Evolutionary conservation across 2,113 vertebrate genomes (phyloP).

Genomic region (Circaetus cinerascens): DNA sequence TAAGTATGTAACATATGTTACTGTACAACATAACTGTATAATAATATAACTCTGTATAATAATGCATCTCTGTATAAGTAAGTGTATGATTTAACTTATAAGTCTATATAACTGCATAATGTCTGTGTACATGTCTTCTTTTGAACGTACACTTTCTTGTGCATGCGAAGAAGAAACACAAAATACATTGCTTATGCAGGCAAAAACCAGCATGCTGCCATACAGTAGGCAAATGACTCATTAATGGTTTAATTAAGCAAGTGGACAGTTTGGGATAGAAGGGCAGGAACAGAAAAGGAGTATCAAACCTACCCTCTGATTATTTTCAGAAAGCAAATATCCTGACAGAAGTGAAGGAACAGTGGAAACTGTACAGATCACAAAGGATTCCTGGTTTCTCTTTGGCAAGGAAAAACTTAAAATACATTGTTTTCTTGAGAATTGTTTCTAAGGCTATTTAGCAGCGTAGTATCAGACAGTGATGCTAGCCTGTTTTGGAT

Average conservation of each 20-base stretch:
- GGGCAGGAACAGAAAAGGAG: background rate
- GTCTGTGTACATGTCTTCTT: background rate
- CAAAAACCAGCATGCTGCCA: background rate
- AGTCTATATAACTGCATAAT: background rate
- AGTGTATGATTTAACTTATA: background rate
- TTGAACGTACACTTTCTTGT: background rate
- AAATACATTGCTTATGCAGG: background rate
- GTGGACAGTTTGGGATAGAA: background rate
- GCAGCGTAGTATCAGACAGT: background rate
- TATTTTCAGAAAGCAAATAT: background rate
- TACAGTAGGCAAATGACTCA: background rate
- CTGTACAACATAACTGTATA: background rate
- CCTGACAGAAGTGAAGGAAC: background rate
- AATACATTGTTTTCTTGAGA: background rate
- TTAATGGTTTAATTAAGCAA: background rate
- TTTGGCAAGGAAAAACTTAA: background rate
- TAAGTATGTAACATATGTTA: background rate
- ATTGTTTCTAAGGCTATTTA: background rate
- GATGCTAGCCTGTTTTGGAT: background rate
- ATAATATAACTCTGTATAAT: background rate
- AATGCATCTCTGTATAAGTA: background rate
- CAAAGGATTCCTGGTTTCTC: background rate
- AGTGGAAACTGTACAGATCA: background rate
- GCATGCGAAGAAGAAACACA: background rate
- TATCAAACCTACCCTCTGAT: background rate